Percentiles rank a stretch among this genome's conserved stretches.
Evolutionary conservation across 2,888 invertebrate species (phyloP).

Genomic region (Alsophila aescularia): DNA sequence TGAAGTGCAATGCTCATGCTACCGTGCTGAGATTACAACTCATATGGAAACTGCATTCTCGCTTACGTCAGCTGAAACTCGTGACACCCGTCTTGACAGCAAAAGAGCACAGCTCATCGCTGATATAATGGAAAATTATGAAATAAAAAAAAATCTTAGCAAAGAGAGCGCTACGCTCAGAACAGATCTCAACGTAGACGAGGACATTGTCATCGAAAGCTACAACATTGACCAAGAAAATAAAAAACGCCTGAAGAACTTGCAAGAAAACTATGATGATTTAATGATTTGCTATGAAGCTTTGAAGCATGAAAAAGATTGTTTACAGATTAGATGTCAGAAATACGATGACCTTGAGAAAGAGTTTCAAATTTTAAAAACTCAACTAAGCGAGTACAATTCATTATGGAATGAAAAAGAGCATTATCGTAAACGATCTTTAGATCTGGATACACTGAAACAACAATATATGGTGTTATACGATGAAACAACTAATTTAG

Average conservation of each 20-base stretch:
- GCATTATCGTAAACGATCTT: conserved; percentile 67
- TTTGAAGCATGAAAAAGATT: conserved; percentile 67
- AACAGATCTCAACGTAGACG: conserved; percentile 41
- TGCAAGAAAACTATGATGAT: conserved; percentile 72
- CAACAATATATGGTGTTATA: conserved; percentile 68
- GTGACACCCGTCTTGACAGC: conserved; percentile 51
- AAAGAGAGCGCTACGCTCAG: conserved; percentile 51
- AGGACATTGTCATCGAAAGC: conserved; percentile 46
- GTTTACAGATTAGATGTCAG: conserved; percentile 55
- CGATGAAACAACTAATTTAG: conserved; percentile 70
- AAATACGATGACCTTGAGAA: conserved; percentile 66
- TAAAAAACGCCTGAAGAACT: conserved; percentile 64
- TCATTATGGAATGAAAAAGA: conserved; percentile 75
- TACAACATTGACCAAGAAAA: conserved; percentile 66
- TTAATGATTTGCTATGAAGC: conserved; percentile 68
- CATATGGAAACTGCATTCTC: conserved; percentile 58
- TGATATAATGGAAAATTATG: conserved; percentile 73
- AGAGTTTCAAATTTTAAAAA: conserved; percentile 60
- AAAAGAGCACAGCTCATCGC: conserved; percentile 74
- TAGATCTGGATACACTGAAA: conserved; percentile 67
- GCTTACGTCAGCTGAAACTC: conserved; percentile 54
- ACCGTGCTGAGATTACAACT: conserved; percentile 56
- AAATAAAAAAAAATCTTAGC: conserved; percentile 73
- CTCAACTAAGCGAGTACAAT: conserved; percentile 67
- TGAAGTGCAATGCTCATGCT: conserved; percentile 59